These are phyloP conservation scores for Heteromurus nitidus DNA, from an alignment of 2,888 invertebrate species.

Conservation along the genomic window DNA sequence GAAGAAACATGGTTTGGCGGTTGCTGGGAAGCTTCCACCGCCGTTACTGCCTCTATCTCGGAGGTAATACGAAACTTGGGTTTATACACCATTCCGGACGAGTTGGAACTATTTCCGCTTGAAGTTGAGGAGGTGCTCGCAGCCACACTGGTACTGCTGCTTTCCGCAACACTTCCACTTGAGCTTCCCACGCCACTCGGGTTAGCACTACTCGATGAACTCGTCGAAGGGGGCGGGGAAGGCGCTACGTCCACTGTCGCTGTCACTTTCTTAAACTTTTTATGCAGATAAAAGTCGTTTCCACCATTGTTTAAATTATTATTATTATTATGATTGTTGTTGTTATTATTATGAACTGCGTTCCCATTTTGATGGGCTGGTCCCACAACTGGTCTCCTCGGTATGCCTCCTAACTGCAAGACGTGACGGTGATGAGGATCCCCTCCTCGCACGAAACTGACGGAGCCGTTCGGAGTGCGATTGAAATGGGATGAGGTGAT, in stretches of 20 bases:
- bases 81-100: constrained; percentile 67
- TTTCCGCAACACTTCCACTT: not conserved
- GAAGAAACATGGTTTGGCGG: not conserved
- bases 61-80: constrained; percentile 71
- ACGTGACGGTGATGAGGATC: not conserved
- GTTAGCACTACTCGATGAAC: constrained; percentile 1
- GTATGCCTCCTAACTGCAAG: constrained; percentile 45
- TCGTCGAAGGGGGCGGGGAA: not conserved
- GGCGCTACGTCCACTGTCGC: constrained; percentile 75
- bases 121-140: constrained; percentile 24
- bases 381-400: constrained; percentile 51
- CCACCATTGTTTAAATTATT: constrained; percentile 19
- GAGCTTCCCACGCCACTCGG: not conserved
- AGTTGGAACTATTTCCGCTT: not conserved
- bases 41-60: constrained; percentile 27
- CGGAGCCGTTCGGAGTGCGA: constrained; percentile 25
- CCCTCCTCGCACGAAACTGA: constrained; percentile 1
- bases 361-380: constrained; percentile 4
- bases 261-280: constrained; percentile 94
- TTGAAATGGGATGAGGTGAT: constrained; percentile 37
- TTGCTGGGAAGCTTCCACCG: not conserved
- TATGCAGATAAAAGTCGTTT: constrained; percentile 84
- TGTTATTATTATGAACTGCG: constrained; percentile 22
- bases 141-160: not conserved
- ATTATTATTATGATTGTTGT: constrained; percentile 17